Conservation (phyloP, 2,797 vertebrate species). For the Agapornis canus region DNA sequence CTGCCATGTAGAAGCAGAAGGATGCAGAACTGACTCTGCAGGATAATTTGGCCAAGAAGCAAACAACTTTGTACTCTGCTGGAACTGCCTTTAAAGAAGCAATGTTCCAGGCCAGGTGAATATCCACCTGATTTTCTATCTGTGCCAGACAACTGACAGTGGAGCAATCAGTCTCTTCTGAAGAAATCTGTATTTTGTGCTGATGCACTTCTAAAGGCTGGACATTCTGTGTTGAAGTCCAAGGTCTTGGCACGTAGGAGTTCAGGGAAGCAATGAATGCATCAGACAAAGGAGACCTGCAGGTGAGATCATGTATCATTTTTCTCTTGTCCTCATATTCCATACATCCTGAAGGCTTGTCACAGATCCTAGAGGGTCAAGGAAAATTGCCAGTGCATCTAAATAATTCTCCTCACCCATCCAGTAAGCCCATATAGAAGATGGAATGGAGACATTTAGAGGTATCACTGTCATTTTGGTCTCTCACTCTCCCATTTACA, state of each 20-base stretch:
- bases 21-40: constrained; percentile 42
- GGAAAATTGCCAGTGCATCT: neutral
- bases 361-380: neutral
- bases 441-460: neutral
- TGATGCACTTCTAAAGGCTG: neutral
- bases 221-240: neutral
- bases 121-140: neutral
- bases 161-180: neutral
- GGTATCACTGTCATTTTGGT: neutral
- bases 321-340: neutral
- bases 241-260: neutral
- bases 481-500: neutral
- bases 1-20: constrained; percentile 14
- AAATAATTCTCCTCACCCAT: neutral
- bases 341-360: neutral
- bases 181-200: neutral
- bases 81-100: neutral
- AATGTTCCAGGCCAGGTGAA: neutral
- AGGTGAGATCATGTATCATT: neutral
- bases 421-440: neutral
- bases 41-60: constrained; percentile 27
- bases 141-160: neutral
- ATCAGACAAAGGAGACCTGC: neutral
- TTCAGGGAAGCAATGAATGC: neutral
- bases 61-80: neutral